Percentiles rank a stretch among this genome's conserved stretches.
phyloP scores from a whole-genome alignment of 2,113 vertebrate species.

The human region DNA sequence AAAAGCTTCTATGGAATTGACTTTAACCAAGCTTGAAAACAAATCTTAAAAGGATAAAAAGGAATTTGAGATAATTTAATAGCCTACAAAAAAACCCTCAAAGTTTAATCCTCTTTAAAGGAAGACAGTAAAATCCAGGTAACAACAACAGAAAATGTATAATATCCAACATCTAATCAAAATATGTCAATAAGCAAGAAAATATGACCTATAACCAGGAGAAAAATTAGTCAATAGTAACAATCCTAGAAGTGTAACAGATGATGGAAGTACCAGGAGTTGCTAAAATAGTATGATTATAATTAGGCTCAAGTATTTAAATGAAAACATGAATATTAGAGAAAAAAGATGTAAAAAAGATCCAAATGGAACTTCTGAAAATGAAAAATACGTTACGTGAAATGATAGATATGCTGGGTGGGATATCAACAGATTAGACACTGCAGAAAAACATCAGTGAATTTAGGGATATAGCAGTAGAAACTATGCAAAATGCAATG shows the following conservation, averaged over 20 bases:
- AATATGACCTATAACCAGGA: neutral
- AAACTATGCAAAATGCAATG: neutral
- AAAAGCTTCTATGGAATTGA: neutral
- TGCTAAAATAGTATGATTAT: neutral
- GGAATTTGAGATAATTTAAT: neutral
- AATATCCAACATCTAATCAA: neutral
- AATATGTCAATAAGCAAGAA: neutral
- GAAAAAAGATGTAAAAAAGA: neutral
- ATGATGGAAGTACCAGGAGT: neutral
- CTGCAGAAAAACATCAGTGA: neutral
- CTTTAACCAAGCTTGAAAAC: neutral
- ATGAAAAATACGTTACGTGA: neutral
- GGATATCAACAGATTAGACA: neutral
- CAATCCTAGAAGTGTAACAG: neutral
- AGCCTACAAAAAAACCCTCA: neutral
- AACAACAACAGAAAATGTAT: too few species aligned
- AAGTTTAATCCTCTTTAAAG: neutral
- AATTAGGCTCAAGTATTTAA: neutral
- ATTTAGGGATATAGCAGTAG: neutral
- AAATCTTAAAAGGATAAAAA: neutral
- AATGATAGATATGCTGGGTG: neutral
- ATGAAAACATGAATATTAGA: neutral
- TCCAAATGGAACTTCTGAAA: neutral
- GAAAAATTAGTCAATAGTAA: neutral
- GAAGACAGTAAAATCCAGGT: neutral